These are phyloP conservation scores for Rattus rattus DNA, from an alignment of 2,113 vertebrate genomes.

Conservation along the genomic window DNA sequence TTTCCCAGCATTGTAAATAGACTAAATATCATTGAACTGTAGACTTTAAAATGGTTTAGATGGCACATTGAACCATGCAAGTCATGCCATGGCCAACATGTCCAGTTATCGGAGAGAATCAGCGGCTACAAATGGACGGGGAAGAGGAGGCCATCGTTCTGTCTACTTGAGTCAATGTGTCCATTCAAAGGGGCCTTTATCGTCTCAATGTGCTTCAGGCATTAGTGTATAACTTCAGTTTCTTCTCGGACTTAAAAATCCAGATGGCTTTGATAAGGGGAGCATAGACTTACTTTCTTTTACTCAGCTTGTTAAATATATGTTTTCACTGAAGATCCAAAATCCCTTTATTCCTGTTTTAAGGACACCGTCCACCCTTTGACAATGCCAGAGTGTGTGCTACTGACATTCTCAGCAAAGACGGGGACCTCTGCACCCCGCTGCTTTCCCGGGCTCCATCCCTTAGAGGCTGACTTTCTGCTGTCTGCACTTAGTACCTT, in stretches of 20 bases:
- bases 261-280: neutral
- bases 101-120: no score
- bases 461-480: neutral
- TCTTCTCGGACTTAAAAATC: neutral
- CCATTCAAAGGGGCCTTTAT: neutral
- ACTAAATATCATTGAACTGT: neutral
- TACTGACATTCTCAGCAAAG: constrained; percentile 13
- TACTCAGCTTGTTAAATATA: constrained; percentile 33
- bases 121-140: neutral
- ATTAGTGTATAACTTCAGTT: neutral
- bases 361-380: neutral
- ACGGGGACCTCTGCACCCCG: neutral
- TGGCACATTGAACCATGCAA: neutral
- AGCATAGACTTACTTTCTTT: constrained; percentile 1
- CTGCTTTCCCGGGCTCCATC: neutral
- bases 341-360: constrained; percentile 2
- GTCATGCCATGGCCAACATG: neutral
- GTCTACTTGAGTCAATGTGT: neutral
- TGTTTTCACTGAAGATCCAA: neutral
- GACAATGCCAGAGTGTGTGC: neutral
- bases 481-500: neutral
- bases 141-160: neutral
- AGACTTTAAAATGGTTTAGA: neutral
- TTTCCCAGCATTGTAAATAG: neutral
- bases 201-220: neutral